phyloP scores from a whole-genome alignment of 2,797 vertebrate species.

The Propithecus perrieri region DNA sequence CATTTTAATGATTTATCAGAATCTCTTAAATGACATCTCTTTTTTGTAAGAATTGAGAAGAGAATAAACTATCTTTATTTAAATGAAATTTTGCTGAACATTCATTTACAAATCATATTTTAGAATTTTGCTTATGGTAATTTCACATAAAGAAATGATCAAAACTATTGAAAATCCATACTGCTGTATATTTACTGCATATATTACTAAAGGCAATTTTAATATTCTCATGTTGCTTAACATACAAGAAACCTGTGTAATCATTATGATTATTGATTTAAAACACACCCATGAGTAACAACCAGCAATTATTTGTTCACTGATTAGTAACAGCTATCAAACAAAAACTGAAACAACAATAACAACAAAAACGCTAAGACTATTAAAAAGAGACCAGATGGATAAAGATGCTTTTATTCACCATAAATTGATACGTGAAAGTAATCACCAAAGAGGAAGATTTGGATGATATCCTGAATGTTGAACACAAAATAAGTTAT shows the following conservation, averaged over 20 bases:
- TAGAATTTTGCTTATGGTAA: background rate
- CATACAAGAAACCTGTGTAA: background rate
- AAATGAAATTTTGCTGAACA: background rate
- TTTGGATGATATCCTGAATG: constrained; percentile 37
- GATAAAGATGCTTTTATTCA: constrained; percentile 60
- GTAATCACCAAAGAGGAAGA: background rate
- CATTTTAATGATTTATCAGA: background rate
- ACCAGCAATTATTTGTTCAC: constrained; percentile 59
- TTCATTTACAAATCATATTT: background rate
- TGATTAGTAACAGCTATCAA: constrained; percentile 67
- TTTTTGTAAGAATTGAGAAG: background rate
- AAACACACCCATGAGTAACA: constrained; percentile 61
- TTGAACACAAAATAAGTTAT: constrained; percentile 27
- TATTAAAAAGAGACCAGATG: constrained; percentile 26
- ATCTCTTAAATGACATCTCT: background rate
- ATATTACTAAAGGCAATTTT: constrained; percentile 26
- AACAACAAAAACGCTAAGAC: constrained; percentile 13
- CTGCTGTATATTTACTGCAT: background rate
- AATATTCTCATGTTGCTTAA: constrained; percentile 21
- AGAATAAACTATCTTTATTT: background rate
- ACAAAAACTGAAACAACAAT: constrained; percentile 57
- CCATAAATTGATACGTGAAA: constrained; percentile 23
- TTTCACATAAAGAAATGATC: background rate
- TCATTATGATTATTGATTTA: constrained; percentile 32
- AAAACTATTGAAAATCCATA: background rate